A percentile compares a stretch with the other conserved stretches of the same genome.
phyloP scores from a whole-genome alignment of 2,888 invertebrate species.

The Oligia fasciuncula region DNA sequence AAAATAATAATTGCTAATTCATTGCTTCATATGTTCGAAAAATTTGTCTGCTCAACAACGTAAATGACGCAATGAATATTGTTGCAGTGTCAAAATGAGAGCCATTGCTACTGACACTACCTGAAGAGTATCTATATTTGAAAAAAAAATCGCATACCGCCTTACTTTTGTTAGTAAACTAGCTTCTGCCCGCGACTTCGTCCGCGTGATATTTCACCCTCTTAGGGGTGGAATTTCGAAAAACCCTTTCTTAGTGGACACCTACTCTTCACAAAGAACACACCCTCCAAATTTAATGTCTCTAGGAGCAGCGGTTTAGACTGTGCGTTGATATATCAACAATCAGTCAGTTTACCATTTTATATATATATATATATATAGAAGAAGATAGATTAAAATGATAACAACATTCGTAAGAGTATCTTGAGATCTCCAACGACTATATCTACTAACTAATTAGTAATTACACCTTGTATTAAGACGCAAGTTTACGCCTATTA shows the following conservation, averaged over 20 bases:
- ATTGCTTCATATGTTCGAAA: background rate
- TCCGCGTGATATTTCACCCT: no score
- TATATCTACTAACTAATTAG: conserved; percentile 1
- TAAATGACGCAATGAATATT: background rate
- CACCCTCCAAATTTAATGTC: no score
- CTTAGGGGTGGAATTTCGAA: no score
- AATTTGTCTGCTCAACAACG: background rate
- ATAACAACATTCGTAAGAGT: background rate
- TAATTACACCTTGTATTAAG: conserved; percentile 26
- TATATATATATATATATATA: no score
- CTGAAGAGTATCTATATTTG: background rate
- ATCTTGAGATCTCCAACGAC: background rate
- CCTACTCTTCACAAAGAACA: no score
- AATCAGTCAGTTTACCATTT: no score
- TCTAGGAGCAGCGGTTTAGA: no score
- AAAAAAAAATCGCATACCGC: background rate
- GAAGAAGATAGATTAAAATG: no score
- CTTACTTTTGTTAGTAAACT: no score
- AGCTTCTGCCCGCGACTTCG: no score
- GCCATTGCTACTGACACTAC: background rate
- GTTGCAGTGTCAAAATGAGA: background rate
- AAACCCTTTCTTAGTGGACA: no score
- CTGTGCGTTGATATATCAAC: no score
- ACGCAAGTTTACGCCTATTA: conserved; percentile 25
- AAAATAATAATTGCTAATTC: background rate